Evolutionary conservation across 2,888 invertebrate genomes (phyloP), one percentile per base, ranked within the genome.

Genomic region (Timema podura): DNA sequence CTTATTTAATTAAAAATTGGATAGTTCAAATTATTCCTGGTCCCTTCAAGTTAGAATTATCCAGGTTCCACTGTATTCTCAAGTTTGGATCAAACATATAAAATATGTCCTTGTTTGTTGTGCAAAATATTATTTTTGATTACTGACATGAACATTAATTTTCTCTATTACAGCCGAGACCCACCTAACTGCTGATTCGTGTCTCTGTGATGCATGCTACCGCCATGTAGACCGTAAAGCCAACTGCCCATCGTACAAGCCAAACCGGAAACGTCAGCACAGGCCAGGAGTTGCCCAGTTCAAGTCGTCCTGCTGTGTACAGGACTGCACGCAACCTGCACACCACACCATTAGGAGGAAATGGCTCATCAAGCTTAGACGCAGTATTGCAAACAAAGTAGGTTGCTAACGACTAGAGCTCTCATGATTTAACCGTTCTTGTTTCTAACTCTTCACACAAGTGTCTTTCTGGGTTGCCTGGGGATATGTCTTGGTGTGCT

Each of bases 131-230:
- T 30, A 30, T 30, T 30, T 30, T 30, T 30, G 30, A 30, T 30
- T 30, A 30, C 30, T 30, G 30, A 30, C 30, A 2, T 30, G 30
- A 30, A 68, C 8, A 9, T 48, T 30, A 30, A 67, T 59, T 64
- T 71, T 68, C 65, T 72, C 68, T 68, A 44, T 70, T 70, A 65
- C 77, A 91, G 90, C 89, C 76, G 93, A 93, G 78, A 90, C 91
- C 80, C 92, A 93, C 78, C 82, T 93, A 69, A 91, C 91, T 0
- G 88, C 90, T 73, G 93, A 93, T 81, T 93, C 92, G 68, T 94
- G 94, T 76, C 84, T 94, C 30, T 94, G 94, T 80, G 93, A 93
- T 80, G 93, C 93, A 10, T 94, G 94, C 79, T 93, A 92, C 81
- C 87, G 93, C 0, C 92, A 92, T 78, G 91, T 94, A 68, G 93